Conservation (phyloP, 2,888 invertebrate genomes). For the Linnaemya tessellans region DNA sequence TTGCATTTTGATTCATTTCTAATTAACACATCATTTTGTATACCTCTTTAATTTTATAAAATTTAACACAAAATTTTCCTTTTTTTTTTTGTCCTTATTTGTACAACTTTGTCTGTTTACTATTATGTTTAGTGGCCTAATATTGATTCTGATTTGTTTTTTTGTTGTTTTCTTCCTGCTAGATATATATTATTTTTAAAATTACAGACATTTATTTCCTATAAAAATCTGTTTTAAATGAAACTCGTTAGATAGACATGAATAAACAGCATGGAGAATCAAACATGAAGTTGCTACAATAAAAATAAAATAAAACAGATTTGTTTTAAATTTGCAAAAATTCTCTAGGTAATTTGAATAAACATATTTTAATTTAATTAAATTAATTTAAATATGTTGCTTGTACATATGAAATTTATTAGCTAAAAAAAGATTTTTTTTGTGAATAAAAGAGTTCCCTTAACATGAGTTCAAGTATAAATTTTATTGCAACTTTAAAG, state of each 20-base stretch:
- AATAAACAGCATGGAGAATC: constrained; percentile 30
- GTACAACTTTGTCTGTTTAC: constrained; percentile 1
- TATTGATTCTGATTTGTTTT: constrained; percentile 44
- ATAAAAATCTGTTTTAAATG: constrained; percentile 31
- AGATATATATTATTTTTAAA: constrained; percentile 42
- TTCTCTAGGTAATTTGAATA: constrained; percentile 26
- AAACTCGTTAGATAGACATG: constrained; percentile 29
- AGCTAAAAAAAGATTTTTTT: no score
- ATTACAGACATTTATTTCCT: constrained; percentile 36
- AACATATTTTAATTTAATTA: constrained; percentile 37
- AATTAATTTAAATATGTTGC: no score
- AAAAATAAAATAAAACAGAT: constrained; percentile 11
- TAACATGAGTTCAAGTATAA: background rate
- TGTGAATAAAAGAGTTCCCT: background rate
- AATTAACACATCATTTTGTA: background rate
- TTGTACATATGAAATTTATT: no score
- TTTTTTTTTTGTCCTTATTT: background rate
- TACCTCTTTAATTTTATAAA: background rate
- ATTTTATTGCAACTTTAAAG: no score
- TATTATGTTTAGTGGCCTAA: constrained; percentile 50
- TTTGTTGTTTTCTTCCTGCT: constrained; percentile 3
- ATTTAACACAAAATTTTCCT: background rate
- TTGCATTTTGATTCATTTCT: background rate
- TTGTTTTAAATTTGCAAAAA: constrained; percentile 16
- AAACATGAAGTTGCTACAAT: constrained; percentile 11